Percentiles rank a stretch among this genome's conserved stretches.
Evolutionary conservation across 2,113 vertebrate species (phyloP).

Genomic region (Myodes glareolus): DNA sequence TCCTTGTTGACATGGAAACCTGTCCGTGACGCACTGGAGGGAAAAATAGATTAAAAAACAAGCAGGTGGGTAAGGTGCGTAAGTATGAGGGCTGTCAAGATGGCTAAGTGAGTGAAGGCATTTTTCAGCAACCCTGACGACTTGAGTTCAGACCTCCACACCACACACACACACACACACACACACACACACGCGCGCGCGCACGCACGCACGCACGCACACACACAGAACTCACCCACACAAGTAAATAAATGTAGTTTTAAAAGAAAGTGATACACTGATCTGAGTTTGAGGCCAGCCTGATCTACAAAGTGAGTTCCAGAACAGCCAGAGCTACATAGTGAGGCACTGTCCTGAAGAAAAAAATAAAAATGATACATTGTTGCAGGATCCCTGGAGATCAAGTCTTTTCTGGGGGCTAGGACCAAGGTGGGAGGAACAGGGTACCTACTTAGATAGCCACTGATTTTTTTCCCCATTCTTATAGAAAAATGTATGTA

Average conservation of each 20-base stretch:
- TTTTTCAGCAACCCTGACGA: neutral
- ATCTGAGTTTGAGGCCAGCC: neutral
- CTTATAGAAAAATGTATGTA: neutral
- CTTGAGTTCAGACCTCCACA: neutral
- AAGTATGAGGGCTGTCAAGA: neutral
- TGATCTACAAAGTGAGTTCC: neutral
- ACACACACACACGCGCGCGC: too few species aligned
- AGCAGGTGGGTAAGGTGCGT: too few species aligned
- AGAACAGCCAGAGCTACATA: neutral
- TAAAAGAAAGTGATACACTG: neutral
- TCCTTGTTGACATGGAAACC: slow-evolving; percentile 68
- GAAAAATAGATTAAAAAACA: neutral
- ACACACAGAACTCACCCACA: neutral
- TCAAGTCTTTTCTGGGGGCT: neutral
- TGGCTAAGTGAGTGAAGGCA: neutral
- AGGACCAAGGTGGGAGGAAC: neutral
- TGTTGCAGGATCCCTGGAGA: neutral
- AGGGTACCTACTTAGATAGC: neutral
- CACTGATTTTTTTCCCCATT: neutral
- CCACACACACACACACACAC: neutral
- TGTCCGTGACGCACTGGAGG: neutral
- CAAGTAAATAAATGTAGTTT: neutral
- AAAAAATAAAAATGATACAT: neutral
- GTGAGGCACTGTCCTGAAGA: neutral
- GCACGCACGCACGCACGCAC: neutral